A percentile compares a stretch with the other conserved stretches of the same genome.
phyloP scores from a whole-genome alignment of 1,140 invertebrate species.

The Centruroides vittatus region DNA sequence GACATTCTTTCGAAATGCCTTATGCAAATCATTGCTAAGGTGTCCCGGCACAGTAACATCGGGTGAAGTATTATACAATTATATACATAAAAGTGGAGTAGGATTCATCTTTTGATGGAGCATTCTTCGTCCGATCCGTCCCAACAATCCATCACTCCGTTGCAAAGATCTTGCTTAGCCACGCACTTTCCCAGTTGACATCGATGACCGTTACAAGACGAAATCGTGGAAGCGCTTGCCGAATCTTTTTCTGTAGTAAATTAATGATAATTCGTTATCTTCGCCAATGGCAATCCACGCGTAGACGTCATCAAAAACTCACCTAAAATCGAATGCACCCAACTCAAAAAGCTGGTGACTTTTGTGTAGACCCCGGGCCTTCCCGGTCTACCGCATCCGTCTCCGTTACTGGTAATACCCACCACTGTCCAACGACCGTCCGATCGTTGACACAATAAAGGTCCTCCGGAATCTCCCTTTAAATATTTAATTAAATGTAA shows the following conservation, averaged over 20 bases:
- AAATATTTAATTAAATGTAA: background rate
- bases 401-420: conserved; percentile 50
- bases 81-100: no score
- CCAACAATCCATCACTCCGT: conserved; percentile 53
- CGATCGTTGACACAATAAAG: conserved; percentile 51
- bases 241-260: background rate
- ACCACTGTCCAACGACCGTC: conserved; percentile 44
- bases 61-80: no score
- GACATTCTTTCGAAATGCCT: no score
- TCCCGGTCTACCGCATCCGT: conserved; percentile 49
- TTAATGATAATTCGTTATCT: conserved; percentile 27
- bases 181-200: conserved; percentile 61
- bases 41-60: no score
- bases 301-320: background rate
- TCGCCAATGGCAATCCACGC: conserved; percentile 3
- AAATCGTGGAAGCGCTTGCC: background rate
- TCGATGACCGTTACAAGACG: conserved; percentile 37
- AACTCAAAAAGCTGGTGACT: conserved; percentile 20
- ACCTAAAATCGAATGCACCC: conserved; percentile 10
- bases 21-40: no score
- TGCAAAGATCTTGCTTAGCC: conserved; percentile 49
- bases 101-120: no score
- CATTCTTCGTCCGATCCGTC: conserved; percentile 21
- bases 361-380: conserved; percentile 48
- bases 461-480: conserved; percentile 66